Evolutionary conservation across 2,113 vertebrate species (phyloP).

Genomic region (Sinocyclocheilus anshuiensis): DNA sequence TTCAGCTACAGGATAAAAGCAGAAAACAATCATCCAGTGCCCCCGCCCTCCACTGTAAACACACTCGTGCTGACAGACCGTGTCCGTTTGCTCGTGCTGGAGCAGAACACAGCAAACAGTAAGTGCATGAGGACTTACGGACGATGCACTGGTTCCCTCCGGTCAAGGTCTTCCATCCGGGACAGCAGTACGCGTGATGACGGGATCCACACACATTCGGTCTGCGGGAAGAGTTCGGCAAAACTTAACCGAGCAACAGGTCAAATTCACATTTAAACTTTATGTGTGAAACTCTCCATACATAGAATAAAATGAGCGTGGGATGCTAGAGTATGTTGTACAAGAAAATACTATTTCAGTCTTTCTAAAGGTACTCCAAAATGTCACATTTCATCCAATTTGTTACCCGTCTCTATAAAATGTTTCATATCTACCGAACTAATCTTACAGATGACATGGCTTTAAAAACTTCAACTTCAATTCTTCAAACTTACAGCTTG

Average conservation of each 20-base stretch:
- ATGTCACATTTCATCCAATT: no score
- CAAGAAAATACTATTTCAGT: no score
- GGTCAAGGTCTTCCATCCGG: constrained; percentile 97
- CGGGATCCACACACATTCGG: constrained; percentile 97
- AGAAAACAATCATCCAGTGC: constrained; percentile 31
- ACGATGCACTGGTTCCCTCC: constrained; percentile 99
- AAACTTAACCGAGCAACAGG: neutral
- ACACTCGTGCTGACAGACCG: no score
- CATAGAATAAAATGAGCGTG: neutral
- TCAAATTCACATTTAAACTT: neutral
- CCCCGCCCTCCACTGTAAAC: neutral
- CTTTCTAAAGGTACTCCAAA: no score
- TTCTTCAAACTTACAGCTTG: no score
- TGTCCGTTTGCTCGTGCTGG: neutral
- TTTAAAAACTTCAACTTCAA: no score
- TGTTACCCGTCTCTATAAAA: no score
- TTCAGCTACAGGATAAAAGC: constrained; percentile 21
- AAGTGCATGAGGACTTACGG: constrained; percentile 82
- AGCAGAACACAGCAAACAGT: neutral
- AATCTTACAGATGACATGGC: no score
- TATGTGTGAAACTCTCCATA: neutral
- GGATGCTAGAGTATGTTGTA: no score
- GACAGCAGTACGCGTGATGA: constrained; percentile 95
- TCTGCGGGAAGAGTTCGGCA: constrained; percentile 68
- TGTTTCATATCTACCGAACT: no score